These are phyloP conservation scores for Sylvilagus bachmani DNA, from an alignment of 2,113 vertebrate genomes.

Conservation along the genomic window DNA sequence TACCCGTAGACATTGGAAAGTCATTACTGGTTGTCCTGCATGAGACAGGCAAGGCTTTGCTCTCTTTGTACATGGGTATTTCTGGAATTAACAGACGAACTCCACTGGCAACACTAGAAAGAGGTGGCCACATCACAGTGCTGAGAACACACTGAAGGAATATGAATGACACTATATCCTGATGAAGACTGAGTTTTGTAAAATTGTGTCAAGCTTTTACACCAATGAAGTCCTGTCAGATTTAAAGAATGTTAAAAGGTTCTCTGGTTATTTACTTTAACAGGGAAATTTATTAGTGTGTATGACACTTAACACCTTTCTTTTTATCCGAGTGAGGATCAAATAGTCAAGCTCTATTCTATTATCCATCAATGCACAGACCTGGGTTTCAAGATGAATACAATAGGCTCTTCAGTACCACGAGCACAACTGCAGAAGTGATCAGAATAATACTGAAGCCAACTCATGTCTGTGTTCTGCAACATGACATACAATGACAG, in stretches of 20 bases:
- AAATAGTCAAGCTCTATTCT: neutral
- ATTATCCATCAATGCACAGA: neutral
- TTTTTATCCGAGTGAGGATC: neutral
- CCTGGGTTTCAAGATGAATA: neutral
- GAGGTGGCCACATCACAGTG: fast-evolving
- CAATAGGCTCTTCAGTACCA: neutral
- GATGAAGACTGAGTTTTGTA: neutral
- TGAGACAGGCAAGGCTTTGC: neutral
- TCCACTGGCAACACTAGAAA: neutral
- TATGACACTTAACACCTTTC: neutral
- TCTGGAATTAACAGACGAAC: neutral
- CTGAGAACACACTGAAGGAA: too few species aligned
- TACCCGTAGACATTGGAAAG: fast-evolving
- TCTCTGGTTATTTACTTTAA: neutral
- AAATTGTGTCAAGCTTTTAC: neutral
- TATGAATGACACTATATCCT: neutral
- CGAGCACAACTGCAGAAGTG: neutral
- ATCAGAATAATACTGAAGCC: neutral
- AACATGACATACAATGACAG: fast-evolving
- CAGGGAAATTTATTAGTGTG: neutral
- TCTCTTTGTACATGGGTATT: neutral
- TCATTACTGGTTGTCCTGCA: neutral
- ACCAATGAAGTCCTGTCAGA: neutral
- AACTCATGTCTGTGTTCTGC: neutral
- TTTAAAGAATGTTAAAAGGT: neutral